A percentile compares a stretch with the other conserved stretches of the same genome.
Evolutionary conservation across 2,113 vertebrate genomes (phyloP).

Genomic region (Pteruthius melanotis): DNA sequence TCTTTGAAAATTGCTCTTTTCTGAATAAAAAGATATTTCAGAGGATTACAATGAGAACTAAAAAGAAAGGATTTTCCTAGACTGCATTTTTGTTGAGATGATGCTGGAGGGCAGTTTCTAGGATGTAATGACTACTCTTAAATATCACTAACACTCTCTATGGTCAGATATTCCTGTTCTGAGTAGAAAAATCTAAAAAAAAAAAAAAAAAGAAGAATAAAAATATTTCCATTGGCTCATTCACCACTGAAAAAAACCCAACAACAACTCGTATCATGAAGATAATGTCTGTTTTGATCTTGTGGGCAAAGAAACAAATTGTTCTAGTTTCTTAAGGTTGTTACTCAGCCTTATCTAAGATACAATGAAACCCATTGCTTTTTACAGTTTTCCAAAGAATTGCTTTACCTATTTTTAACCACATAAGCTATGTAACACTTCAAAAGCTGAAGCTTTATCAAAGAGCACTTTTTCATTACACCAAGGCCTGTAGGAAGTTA

Average conservation of each 20-base stretch:
- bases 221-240: slow-evolving; percentile 42
- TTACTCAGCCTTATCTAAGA: slow-evolving; percentile 64
- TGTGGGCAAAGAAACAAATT: slow-evolving; percentile 42
- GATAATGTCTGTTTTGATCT: slow-evolving; percentile 51
- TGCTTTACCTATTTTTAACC: slow-evolving; percentile 44
- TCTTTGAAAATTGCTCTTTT: neutral
- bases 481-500: neutral
- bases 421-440: neutral
- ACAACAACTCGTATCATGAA: neutral
- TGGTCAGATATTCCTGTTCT: neutral
- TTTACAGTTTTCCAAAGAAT: slow-evolving; percentile 58
- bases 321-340: slow-evolving; percentile 37
- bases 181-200: neutral
- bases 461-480: neutral
- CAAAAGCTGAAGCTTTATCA: neutral
- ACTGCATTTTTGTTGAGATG: neutral
- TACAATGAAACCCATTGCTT: slow-evolving; percentile 38
- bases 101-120: neutral
- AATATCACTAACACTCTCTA: neutral
- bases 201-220: neutral
- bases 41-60: neutral
- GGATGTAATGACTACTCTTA: neutral
- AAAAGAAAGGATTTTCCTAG: neutral
- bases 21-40: neutral
- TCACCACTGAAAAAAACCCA: neutral